Percentiles rank a stretch among this genome's conserved stretches.
Conservation (phyloP, 2,113 vertebrate genomes). For the Actenoides hombroni region DNA sequence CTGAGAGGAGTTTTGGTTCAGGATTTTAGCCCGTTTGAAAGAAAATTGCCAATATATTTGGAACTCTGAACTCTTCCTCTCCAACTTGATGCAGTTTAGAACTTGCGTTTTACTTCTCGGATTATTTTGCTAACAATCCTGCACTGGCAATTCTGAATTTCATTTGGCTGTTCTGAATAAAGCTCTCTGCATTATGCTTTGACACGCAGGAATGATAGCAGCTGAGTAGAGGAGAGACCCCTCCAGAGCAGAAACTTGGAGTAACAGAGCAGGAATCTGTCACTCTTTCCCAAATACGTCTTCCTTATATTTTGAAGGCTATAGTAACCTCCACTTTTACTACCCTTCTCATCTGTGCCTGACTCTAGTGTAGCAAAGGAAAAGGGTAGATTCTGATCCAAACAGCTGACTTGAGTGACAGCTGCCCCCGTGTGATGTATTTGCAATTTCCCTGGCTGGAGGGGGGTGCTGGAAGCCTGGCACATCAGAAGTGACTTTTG, state of each 20-base stretch:
- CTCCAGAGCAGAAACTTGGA: neutral
- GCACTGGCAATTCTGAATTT: neutral
- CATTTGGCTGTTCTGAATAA: neutral
- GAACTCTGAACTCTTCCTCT: neutral
- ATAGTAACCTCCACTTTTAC: neutral
- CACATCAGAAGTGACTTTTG: neutral
- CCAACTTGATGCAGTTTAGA: neutral
- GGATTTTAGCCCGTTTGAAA: neutral
- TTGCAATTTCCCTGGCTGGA: neutral
- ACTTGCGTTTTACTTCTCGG: rapidly evolving
- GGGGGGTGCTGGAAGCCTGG: neutral
- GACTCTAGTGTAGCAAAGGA: neutral
- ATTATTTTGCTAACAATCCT: neutral
- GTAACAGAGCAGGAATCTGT: neutral
- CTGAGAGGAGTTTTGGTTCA: neutral
- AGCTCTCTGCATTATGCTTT: neutral
- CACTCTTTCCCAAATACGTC: neutral
- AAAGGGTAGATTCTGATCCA: neutral
- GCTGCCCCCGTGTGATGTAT: neutral
- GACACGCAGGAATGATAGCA: neutral
- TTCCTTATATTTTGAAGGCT: neutral
- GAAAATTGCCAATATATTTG: neutral
- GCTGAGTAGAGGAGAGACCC: neutral
- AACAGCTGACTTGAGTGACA: neutral
- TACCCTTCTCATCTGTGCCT: neutral